Evolutionary conservation across 2,113 vertebrate species (phyloP).

Genomic region (Oenanthe melanoleuca): DNA sequence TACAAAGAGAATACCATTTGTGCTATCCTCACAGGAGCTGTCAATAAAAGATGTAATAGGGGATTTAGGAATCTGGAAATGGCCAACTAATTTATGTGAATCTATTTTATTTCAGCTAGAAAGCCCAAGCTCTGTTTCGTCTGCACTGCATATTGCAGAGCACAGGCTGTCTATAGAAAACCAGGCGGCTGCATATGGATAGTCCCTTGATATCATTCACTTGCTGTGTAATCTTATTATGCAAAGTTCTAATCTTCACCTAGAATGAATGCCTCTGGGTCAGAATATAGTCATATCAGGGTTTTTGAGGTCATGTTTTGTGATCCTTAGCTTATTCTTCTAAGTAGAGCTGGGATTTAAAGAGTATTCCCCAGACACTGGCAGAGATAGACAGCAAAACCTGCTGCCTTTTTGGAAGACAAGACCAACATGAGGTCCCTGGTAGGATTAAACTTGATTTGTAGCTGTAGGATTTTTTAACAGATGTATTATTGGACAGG

Average conservation of each 20-base stretch:
- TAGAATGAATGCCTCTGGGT: slow-evolving; percentile 94
- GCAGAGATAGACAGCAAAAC: slow-evolving; percentile 81
- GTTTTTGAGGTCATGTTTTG: slow-evolving; percentile 90
- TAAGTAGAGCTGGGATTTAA: slow-evolving; percentile 90
- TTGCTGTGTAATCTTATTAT: slow-evolving; percentile 99
- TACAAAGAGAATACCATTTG: slow-evolving; percentile 79
- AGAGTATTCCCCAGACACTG: slow-evolving; percentile 87
- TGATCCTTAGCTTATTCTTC: slow-evolving; percentile 93
- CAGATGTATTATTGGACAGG: slow-evolving; percentile 94
- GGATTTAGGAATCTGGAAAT: slow-evolving; percentile 89
- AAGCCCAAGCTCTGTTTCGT: slow-evolving; percentile 78
- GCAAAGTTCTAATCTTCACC: slow-evolving; percentile 99
- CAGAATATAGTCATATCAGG: slow-evolving; percentile 94
- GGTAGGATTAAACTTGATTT: slow-evolving; percentile 96
- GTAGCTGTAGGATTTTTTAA: slow-evolving; percentile 93
- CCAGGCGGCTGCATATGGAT: slow-evolving; percentile 98
- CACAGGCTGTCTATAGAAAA: slow-evolving; percentile 88
- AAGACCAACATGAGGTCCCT: slow-evolving; percentile 92
- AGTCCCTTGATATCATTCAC: slow-evolving; percentile 99
- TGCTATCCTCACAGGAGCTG: slow-evolving; percentile 82
- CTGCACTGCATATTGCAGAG: slow-evolving; percentile 80
- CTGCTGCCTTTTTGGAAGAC: slow-evolving; percentile 87
- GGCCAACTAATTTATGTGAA: slow-evolving; percentile 89
- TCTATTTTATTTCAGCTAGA: slow-evolving; percentile 88
- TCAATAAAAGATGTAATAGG: slow-evolving; percentile 91